Evolutionary conservation across 2,888 invertebrate genomes (phyloP), one percentile per base, ranked within the genome.

Genomic region (Dysmachus trigonus): DNA sequence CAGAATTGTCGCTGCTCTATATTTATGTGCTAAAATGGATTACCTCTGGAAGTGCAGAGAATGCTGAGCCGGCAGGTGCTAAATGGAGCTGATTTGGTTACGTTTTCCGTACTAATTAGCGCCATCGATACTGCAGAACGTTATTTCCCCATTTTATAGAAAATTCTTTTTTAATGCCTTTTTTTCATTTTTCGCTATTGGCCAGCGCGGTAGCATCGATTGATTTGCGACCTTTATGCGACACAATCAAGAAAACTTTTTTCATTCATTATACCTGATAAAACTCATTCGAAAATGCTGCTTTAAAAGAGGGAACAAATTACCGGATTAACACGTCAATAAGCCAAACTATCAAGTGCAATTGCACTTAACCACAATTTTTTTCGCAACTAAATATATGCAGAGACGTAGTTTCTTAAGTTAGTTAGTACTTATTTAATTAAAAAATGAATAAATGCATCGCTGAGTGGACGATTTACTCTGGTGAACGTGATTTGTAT

Each of bases 81-180:
- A 79, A 79, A 15, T 47, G 38, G 22, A 41, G 7, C 31, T 79
- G 79, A 79, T 79, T 79, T 47, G 73, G 47, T 79, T 79, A 47
- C 41, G 79, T 47, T 51, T 7, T 7, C 47, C n/a, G 31, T 79
- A 8, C 79, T 79, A 41, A 79, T 79, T 79, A 79, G 27, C 79
- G 79, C 51, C 47, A 47, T 10, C 79, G 31, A 79, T 47, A 33
- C 73, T 35, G 35, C 35, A 73, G 35, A 62, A 62, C 62, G 62
- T 62, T 62, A 33, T 33, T 31, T 73, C 35, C 35, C 33, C 31
- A 15, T 73, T 73, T 73, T 6, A 33, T 35, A 73, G 33, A 33
- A 73, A 73, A 35, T 33, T 73, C 35, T 35, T 73, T 31, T 73
- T 73, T 35, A 73, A 62, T 62, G 73, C 13, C 15, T 31, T 73